Conservation (phyloP, 2,113 vertebrate genomes). For the Alectura lathami region DNA sequence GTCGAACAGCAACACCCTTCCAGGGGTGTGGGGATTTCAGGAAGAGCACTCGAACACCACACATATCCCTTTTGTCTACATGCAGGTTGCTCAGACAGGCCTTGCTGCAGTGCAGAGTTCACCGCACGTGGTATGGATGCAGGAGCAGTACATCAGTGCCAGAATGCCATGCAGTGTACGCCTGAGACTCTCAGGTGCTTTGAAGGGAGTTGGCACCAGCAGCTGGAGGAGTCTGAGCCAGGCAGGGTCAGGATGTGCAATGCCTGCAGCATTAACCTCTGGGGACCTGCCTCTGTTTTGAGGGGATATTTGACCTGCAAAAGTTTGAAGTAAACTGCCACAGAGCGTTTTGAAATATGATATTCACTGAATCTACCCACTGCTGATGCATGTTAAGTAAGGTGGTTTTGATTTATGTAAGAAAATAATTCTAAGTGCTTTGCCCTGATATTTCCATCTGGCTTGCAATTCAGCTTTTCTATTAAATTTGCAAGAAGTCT, state of each 20-base stretch:
- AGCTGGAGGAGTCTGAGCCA: background rate
- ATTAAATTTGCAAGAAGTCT: background rate
- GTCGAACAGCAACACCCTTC: background rate
- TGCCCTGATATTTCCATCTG: constrained; percentile 20
- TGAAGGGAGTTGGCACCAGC: background rate
- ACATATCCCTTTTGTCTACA: background rate
- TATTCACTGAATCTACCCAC: background rate
- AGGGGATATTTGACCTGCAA: background rate
- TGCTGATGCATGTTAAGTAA: background rate
- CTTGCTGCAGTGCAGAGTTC: background rate
- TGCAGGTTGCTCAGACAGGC: background rate
- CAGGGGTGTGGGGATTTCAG: background rate
- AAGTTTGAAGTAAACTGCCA: background rate
- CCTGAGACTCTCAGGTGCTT: background rate
- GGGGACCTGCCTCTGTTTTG: background rate
- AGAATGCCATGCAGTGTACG: background rate
- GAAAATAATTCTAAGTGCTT: background rate
- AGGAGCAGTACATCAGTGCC: background rate
- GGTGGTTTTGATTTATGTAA: background rate
- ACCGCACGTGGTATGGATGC: accelerated
- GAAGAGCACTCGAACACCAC: background rate
- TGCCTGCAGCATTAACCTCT: accelerated
- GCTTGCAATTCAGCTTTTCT: constrained; percentile 8
- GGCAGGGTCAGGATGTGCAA: background rate
- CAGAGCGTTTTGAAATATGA: background rate